Percentiles rank a stretch among this genome's conserved stretches.
These are phyloP conservation scores for Iselma pallidipennis DNA, from an alignment of 2,888 invertebrate species.

Conservation along the genomic window DNA sequence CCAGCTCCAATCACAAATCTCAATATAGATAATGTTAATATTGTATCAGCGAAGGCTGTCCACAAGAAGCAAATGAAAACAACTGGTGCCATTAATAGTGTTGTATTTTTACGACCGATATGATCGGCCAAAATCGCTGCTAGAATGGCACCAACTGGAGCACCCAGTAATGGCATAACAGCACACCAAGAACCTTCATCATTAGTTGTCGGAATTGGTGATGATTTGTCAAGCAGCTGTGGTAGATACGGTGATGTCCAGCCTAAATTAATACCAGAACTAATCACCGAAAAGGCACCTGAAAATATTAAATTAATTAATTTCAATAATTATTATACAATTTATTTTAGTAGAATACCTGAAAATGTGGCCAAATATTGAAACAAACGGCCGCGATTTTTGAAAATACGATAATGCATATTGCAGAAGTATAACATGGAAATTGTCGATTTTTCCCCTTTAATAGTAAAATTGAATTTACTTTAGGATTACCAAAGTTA, in stretches of 20 bases:
- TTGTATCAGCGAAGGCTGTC: constrained; percentile 63
- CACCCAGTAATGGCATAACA: constrained; percentile 67
- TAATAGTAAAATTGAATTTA: neutral
- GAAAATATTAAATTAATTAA: constrained; percentile 21
- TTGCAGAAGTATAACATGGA: too few species aligned
- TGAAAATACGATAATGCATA: neutral
- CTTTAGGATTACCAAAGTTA: neutral
- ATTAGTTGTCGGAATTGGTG: constrained; percentile 58
- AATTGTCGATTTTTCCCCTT: neutral
- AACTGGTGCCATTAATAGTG: constrained; percentile 43
- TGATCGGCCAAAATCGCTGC: constrained; percentile 67
- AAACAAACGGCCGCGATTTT: constrained; percentile 32
- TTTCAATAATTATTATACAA: neutral
- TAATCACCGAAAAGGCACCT: constrained; percentile 46
- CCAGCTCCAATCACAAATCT: constrained; percentile 59
- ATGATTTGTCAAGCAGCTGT: constrained; percentile 55
- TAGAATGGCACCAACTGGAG: constrained; percentile 64
- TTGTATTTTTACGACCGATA: constrained; percentile 63
- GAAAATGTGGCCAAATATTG: constrained; percentile 48
- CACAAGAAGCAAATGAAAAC: constrained; percentile 65
- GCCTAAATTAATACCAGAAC: constrained; percentile 53
- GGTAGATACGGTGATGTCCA: constrained; percentile 66
- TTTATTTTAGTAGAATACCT: too few species aligned
- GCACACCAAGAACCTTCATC: constrained; percentile 66
- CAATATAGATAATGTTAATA: constrained; percentile 60